Evolutionary conservation across 2,113 vertebrate species (phyloP), one percentile per base, ranked within the genome.

Genomic region (Ciconia boyciana): DNA sequence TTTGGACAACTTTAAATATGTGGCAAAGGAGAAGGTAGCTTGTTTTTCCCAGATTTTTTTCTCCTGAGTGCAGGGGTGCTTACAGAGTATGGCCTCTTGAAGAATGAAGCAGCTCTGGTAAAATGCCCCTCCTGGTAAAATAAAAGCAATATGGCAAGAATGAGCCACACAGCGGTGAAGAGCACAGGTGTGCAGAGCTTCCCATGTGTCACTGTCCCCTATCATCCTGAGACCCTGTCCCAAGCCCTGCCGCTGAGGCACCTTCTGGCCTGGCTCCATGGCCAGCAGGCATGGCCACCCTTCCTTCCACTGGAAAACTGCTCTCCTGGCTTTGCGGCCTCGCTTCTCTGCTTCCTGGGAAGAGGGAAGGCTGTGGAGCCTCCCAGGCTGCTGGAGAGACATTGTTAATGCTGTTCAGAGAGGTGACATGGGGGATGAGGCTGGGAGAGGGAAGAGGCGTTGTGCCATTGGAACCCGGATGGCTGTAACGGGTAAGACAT

Each of bases 221-320:
- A 10, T 34, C 22, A 15, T 52, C 15, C 41, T 32, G 64, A 57
- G 22, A 61, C 5, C 4, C 20, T 31, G 32, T 62, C n/a, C 25
- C 13, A 44, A 16, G 14, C 52, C 17, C 46, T 84, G 49, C 18
- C 46, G 13, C 29, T 60, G 32, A 36, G 14, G 28, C 6, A 55
- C 8, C 14, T 31, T 60, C 9, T 22, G 68, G 13, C 20, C n/a
- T 44, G 31, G 14, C 19, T 54, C 31, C 19, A 39, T 4, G 39
- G 18, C 43, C 64, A 87, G 32, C 32, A 69, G 39, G 18, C 29
- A 26, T 0, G 2, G 24, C 6, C 16, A n/a, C 1, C 1, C 11
- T 46, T 28, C 39, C 4, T 11, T 89, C 16, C 4, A 1, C 29
- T 13, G 19, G 13, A 79, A 54, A 55, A 43, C 17, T 5, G 4